Evolutionary conservation across 2,113 vertebrate genomes (phyloP).

Genomic region (Chaetura pelagica): DNA sequence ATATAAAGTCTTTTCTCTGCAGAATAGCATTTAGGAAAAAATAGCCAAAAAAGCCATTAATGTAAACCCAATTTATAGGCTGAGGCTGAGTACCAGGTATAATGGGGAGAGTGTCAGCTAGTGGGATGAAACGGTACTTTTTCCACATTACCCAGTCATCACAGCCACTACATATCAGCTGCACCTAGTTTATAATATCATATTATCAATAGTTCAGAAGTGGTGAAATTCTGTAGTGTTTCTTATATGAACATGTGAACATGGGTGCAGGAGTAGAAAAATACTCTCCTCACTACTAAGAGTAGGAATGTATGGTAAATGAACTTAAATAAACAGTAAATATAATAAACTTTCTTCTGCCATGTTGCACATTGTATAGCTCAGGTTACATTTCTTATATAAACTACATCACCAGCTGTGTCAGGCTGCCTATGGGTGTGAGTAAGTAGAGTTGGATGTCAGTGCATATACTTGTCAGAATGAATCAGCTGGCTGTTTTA

Average conservation of each 20-base stretch:
- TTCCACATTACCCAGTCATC: conserved; percentile 42
- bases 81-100: conserved; percentile 40
- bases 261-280: background rate
- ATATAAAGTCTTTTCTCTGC: background rate
- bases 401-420: background rate
- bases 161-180: background rate
- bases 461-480: background rate
- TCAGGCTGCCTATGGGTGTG: background rate
- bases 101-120: conserved; percentile 50
- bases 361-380: background rate
- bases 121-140: conserved; percentile 72
- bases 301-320: background rate
- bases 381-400: background rate
- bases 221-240: background rate
- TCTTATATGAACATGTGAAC: background rate
- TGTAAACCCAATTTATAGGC: conserved; percentile 35
- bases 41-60: conserved; percentile 4
- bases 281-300: background rate
- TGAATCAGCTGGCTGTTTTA: background rate
- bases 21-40: conserved; percentile 39
- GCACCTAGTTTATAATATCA: background rate
- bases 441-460: background rate
- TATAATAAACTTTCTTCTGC: background rate
- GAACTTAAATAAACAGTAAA: background rate
- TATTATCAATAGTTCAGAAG: background rate